phyloP scores from a whole-genome alignment of 35 echinoderm and acorn worm genomes.

The Antedon bifida region DNA sequence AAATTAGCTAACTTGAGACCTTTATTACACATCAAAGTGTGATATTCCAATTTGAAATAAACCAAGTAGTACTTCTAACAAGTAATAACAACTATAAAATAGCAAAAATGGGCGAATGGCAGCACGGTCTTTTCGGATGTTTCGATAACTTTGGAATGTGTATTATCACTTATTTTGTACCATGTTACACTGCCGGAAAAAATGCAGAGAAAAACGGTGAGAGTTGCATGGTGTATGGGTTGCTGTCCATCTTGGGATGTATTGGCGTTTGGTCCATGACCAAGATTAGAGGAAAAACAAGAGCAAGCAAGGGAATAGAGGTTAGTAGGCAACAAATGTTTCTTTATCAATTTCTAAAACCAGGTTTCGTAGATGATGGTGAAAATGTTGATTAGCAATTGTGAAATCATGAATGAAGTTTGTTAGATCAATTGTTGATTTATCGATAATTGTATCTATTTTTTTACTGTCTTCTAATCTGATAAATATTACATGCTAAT shows the following conservation, averaged over 20 bases:
- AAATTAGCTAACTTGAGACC: neutral
- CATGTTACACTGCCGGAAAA: conserved; percentile 60
- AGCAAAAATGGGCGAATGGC: conserved; percentile 51
- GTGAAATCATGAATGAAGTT: no score
- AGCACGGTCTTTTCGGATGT: conserved; percentile 55
- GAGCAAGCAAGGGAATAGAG: conserved; percentile 53
- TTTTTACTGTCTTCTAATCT: no score
- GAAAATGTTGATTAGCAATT: no score
- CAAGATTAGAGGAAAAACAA: conserved; percentile 42
- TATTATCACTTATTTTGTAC: conserved; percentile 52
- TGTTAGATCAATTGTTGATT: no score
- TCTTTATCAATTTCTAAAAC: no score
- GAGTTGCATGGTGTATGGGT: conserved; percentile 37
- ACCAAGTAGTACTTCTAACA: neutral
- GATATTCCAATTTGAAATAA: neutral
- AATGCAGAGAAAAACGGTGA: conserved; percentile 49
- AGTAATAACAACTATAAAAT: neutral
- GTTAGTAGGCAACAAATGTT: conserved; percentile 12
- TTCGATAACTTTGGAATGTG: conserved; percentile 64
- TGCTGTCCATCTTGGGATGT: conserved; percentile 39
- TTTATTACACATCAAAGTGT: neutral
- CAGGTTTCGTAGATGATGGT: no score
- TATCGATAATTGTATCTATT: no score
- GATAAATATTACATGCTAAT: no score
- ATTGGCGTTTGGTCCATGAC: conserved; percentile 58